Percentiles rank a stretch among this genome's conserved stretches.
Conservation (phyloP, 1,140 invertebrate species). For the Procambarus clarkii region DNA sequence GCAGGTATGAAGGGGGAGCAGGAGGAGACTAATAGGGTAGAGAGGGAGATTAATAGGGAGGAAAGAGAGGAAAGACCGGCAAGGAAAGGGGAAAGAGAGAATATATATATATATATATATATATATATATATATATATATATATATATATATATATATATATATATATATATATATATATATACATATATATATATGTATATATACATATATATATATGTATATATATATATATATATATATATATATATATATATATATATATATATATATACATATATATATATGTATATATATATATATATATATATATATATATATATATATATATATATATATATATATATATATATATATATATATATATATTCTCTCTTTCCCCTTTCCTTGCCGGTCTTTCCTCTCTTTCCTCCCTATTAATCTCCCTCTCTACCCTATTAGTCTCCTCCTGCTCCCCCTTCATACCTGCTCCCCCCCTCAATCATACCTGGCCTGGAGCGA, state of each 20-base stretch:
- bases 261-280: slow-evolving; percentile 8
- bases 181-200: slow-evolving; percentile 8
- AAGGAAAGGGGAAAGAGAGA: too few species aligned
- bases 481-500: too few species aligned
- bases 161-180: not conserved
- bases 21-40: too few species aligned
- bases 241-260: slow-evolving; percentile 28
- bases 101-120: not conserved
- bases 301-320: not conserved
- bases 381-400: not conserved
- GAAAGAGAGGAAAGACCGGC: not conserved
- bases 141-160: not conserved
- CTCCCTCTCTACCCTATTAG: too few species aligned
- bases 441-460: too few species aligned
- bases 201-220: slow-evolving; percentile 6
- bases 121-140: too few species aligned
- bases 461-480: too few species aligned
- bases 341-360: not conserved
- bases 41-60: too few species aligned
- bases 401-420: not conserved
- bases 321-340: too few species aligned
- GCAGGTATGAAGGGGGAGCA: not conserved
- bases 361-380: too few species aligned
- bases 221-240: slow-evolving; percentile 18
- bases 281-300: not conserved